A percentile compares a stretch with the other conserved stretches of the same genome.
Conservation (phyloP, 2,888 invertebrate species). For the Polydrusus tereticollis region DNA sequence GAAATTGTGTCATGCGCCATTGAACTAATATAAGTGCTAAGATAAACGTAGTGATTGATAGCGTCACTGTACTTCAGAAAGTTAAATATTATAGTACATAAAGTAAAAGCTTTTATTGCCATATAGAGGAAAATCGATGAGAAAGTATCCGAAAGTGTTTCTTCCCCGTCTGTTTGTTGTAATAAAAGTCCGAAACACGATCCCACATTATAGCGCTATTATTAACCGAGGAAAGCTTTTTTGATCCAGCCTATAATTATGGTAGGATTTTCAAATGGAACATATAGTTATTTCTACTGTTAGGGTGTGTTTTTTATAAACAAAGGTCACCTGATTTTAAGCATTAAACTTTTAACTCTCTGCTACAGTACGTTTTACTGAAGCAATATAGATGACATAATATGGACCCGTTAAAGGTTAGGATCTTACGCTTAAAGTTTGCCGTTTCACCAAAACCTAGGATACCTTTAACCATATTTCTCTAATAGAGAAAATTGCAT, state of each 20-base stretch:
- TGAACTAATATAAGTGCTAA: not conserved
- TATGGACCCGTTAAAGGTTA: too few species aligned
- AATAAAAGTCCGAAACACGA: conserved; percentile 9
- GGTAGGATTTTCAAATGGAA: too few species aligned
- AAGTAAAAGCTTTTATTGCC: conserved; percentile 25
- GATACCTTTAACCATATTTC: too few species aligned
- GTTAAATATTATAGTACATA: conserved; percentile 17
- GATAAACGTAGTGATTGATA: conserved; percentile 7
- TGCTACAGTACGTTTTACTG: too few species aligned
- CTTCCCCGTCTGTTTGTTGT: not conserved
- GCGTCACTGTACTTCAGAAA: conserved; percentile 2
- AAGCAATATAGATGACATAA: too few species aligned
- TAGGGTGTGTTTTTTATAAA: too few species aligned
- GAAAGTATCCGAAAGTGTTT: conserved; percentile 8
- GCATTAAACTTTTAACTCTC: too few species aligned
- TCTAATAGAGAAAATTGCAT: too few species aligned
- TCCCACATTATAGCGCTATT: conserved; percentile 8
- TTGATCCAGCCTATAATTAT: not conserved
- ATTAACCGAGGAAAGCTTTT: not conserved
- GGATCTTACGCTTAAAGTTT: too few species aligned
- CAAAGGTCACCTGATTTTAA: too few species aligned
- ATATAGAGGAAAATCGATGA: conserved; percentile 1
- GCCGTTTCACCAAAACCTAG: too few species aligned
- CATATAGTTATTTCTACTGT: too few species aligned
- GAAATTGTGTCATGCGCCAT: not conserved